Percentiles rank a stretch among this genome's conserved stretches.
These are phyloP conservation scores for Trichosurus vulpecula DNA, from an alignment of 2,797 vertebrate species.

Conservation along the genomic window DNA sequence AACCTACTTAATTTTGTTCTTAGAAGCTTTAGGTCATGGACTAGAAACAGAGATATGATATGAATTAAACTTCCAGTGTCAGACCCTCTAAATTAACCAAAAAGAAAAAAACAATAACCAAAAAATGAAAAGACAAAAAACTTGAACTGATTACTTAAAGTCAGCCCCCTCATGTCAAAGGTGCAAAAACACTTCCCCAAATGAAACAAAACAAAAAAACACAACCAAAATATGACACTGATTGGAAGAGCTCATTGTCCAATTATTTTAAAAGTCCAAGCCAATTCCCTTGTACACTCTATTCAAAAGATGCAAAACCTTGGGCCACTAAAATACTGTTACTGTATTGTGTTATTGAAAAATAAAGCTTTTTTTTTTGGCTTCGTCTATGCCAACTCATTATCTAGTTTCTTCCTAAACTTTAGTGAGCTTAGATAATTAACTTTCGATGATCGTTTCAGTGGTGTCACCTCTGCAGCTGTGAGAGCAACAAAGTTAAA, in stretches of 20 bases:
- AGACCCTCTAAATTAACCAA: slow-evolving; percentile 18
- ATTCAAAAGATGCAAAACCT: background rate
- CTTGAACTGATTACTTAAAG: background rate
- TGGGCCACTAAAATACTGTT: background rate
- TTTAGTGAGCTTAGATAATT: no score
- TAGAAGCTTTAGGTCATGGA: background rate
- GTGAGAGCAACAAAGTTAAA: background rate
- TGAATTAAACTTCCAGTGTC: background rate
- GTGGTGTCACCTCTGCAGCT: no score
- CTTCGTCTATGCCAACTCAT: no score
- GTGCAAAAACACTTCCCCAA: no score
- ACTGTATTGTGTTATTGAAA: background rate
- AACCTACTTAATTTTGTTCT: slow-evolving; percentile 51
- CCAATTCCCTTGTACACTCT: background rate
- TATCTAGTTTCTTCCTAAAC: no score
- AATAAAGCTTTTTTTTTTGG: no score
- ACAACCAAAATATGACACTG: no score
- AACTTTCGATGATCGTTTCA: no score
- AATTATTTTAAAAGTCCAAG: slow-evolving; percentile 46
- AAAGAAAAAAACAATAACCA: background rate
- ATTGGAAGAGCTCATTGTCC: no score
- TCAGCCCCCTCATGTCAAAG: background rate
- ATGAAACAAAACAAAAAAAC: background rate
- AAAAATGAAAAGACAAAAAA: background rate
- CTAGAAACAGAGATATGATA: slow-evolving; percentile 31